Percentiles rank a stretch among this genome's conserved stretches.
These are phyloP conservation scores for Sepiola atlantica DNA, from an alignment of 2,888 invertebrate genomes.

Conservation along the genomic window DNA sequence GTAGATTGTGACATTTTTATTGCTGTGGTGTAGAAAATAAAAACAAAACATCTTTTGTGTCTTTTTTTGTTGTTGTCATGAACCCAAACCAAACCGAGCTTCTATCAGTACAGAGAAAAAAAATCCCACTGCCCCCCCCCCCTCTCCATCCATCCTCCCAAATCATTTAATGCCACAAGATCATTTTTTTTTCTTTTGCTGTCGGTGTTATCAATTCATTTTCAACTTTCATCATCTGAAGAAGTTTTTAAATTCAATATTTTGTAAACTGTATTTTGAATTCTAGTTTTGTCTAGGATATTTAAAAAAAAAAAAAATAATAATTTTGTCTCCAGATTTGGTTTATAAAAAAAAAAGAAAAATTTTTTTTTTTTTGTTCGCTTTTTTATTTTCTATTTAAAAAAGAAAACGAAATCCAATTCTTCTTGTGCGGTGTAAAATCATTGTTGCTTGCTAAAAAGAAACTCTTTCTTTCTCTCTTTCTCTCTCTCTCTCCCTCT, in stretches of 20 bases:
- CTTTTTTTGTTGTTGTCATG: background rate
- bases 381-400: background rate
- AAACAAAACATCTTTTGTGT: background rate
- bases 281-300: background rate
- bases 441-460: background rate
- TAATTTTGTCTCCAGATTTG: background rate
- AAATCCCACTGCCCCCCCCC: background rate
- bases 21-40: background rate
- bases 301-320: no score
- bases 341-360: background rate
- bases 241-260: background rate
- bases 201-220: background rate
- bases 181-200: background rate
- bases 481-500: background rate
- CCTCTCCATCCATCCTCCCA: background rate
- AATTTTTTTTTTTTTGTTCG: background rate
- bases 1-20: conserved; percentile 22
- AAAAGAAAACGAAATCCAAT: background rate
- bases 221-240: background rate
- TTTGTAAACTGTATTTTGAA: background rate
- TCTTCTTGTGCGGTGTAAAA: background rate
- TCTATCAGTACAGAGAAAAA: no score
- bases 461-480: background rate
- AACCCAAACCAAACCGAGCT: background rate
- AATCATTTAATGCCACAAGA: background rate